These are phyloP conservation scores for Aphaenogaster floridana DNA, from an alignment of 1,140 invertebrate species.

Conservation along the genomic window DNA sequence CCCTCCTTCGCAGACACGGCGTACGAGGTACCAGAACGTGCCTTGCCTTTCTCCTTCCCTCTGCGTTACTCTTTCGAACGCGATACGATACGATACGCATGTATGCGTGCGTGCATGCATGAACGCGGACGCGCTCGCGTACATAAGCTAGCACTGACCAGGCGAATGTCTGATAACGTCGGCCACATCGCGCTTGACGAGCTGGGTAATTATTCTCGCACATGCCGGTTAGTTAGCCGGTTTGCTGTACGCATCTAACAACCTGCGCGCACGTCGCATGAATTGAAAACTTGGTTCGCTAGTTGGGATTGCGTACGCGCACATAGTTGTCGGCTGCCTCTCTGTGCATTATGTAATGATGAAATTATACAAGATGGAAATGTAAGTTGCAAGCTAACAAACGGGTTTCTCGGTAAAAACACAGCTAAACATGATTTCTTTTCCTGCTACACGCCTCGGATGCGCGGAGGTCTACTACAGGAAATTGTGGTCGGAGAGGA, in stretches of 20 bases:
- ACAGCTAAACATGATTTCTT: conserved; percentile 9
- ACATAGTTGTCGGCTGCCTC: neutral
- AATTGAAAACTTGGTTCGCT: conserved; percentile 18
- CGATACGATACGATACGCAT: neutral
- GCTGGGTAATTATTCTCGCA: conserved; percentile 73
- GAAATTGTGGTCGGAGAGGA: too few relatives aligned
- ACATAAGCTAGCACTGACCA: conserved; percentile 13
- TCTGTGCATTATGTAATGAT: conserved; percentile 71
- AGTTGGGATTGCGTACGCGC: neutral
- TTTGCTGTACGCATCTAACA: conserved; percentile 28
- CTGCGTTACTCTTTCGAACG: conserved; percentile 9
- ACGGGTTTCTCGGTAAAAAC: conserved; percentile 31
- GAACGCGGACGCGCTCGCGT: neutral
- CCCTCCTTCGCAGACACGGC: conserved; percentile 34
- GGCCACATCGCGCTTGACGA: conserved; percentile 63
- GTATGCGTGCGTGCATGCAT: neutral
- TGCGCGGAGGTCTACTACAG: neutral
- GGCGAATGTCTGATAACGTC: conserved; percentile 73
- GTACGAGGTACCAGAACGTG: conserved; percentile 14
- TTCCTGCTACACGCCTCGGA: neutral
- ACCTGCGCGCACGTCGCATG: neutral
- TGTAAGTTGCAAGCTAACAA: conserved; percentile 31
- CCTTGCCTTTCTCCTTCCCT: conserved; percentile 36
- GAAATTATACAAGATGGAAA: conserved; percentile 68
- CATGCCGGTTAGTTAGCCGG: conserved; percentile 50